Base-by-base conservation (phyloP, 1,140 invertebrate genomes). In the Hydropsyche tenuis region DNA sequence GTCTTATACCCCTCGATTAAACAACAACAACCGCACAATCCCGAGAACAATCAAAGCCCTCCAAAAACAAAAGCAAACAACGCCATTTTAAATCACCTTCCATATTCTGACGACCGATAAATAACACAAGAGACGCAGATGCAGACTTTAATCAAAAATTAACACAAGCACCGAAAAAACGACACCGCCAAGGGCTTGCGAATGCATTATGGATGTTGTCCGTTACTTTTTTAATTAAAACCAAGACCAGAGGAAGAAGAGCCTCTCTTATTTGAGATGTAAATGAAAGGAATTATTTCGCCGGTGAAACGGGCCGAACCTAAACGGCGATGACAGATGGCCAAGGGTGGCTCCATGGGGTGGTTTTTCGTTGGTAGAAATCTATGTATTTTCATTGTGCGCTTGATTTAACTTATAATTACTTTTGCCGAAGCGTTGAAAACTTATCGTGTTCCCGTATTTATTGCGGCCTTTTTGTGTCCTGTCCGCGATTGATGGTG, bases 151-250 rank as follows among this genome's bases (percentile, higher is more conserved):
- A 37, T 37, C 30, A 9, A 37, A 37, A 37, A 37, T 37, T 37
- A 37, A 37, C 30, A 9, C 30, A 4, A 37, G 9, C 30, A 9
- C 30, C 3, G 30, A 37, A 37, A 37, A 9, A 37, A 37, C 3
- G 30, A 37, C 30, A 37, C 30, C 30, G 9, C 9, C 30, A 9
- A 37, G 30, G 9, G 30, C 30, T 37, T 37, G 30, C 42, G 42
- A 42, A 66, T 66, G 42, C 30, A 66, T 66, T 66, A 66, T 66
- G 42, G 30, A 66, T 66, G 63, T 66, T 66, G 25, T 42, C 63
- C 63, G 30, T 66, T 66, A 66, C 63, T 69, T 69, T 69, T 69
- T 69, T 69, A 69, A 69, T 69, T 69, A 69, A 69, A 69, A 25
- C 43, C 30, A 37, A 37, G 30, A 27, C 4, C 5, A 27, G 43